Percentiles rank a stretch among this genome's conserved stretches.
These are phyloP conservation scores for Platichthys stellatus DNA, from an alignment of 2,113 vertebrate genomes.

Conservation along the genomic window DNA sequence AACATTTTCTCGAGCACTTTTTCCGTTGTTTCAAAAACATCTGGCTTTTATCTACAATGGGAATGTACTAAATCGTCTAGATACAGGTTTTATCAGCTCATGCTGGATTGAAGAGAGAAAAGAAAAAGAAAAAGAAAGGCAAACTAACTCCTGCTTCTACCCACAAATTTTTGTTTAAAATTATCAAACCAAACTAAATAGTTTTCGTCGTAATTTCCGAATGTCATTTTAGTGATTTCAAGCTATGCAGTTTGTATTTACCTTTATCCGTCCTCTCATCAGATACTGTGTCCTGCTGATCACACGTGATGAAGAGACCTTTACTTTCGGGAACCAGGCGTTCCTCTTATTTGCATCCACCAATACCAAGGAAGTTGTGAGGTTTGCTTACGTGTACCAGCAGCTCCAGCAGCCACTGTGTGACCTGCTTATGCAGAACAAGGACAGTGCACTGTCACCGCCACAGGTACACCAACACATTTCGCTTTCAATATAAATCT, in stretches of 20 bases:
- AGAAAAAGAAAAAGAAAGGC: too few species aligned
- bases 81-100: too few species aligned
- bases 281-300: conserved; percentile 94
- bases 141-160: too few species aligned
- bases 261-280: background rate
- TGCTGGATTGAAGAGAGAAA: too few species aligned
- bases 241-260: background rate
- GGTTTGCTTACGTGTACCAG: conserved; percentile 89
- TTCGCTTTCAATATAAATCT: too few species aligned
- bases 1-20: background rate
- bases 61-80: too few species aligned
- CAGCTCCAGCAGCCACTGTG: conserved; percentile 88
- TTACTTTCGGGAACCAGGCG: conserved; percentile 81
- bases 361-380: conserved; percentile 89
- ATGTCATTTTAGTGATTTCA: background rate
- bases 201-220: too few species aligned
- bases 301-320: conserved; percentile 84
- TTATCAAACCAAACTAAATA: too few species aligned
- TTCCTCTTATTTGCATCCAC: conserved; percentile 91
- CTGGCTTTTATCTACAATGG: too few species aligned
- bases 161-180: too few species aligned
- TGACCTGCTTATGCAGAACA: conserved; percentile 80
- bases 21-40: too few species aligned
- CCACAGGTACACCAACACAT: conserved; percentile 72
- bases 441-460: conserved; percentile 66